Evolutionary conservation across 1,140 invertebrate species (phyloP).

Genomic region (Triops longicaudatus): DNA sequence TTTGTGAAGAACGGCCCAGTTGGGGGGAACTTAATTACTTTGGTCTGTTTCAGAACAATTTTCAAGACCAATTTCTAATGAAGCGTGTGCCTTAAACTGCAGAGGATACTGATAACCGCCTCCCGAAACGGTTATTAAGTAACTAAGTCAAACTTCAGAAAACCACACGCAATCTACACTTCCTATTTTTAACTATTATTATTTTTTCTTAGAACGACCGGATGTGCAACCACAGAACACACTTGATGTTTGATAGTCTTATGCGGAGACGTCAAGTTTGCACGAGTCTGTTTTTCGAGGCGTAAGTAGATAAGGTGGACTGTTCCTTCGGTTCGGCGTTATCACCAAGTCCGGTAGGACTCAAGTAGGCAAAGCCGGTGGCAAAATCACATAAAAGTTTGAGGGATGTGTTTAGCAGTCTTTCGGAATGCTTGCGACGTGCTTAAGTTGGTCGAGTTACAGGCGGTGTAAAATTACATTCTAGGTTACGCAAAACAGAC

Average conservation of each 20-base stretch:
- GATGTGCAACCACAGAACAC: background rate
- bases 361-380: background rate
- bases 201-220: background rate
- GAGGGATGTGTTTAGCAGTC: background rate
- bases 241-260: background rate
- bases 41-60: background rate
- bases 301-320: background rate
- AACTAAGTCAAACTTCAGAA: background rate
- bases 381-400: background rate
- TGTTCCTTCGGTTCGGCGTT: background rate
- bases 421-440: background rate
- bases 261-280: background rate
- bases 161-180: background rate
- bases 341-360: background rate
- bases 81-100: background rate
- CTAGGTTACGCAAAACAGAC: background rate
- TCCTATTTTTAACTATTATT: background rate
- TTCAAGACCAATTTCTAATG: background rate
- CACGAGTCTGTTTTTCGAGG: background rate
- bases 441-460: background rate
- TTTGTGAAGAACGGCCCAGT: background rate
- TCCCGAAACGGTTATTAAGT: background rate
- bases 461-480: background rate
- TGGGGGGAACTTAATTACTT: background rate
- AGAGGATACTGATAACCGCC: background rate